Evolutionary conservation across 2,113 vertebrate genomes (phyloP).

Genomic region (Nibea albiflora): DNA sequence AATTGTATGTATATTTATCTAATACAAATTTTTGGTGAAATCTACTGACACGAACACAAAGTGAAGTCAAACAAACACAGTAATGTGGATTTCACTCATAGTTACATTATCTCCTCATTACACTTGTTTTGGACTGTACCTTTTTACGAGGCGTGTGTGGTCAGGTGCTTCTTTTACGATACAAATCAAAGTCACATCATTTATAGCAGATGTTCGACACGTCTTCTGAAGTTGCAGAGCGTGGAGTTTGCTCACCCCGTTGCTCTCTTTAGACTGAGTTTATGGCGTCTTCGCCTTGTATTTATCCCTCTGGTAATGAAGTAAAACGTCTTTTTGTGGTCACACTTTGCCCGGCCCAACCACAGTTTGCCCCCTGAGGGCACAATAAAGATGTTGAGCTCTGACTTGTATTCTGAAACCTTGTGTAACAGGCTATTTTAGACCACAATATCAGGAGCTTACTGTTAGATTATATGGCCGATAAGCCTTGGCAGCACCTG

Average conservation of each 20-base stretch:
- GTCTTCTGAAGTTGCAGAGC: no score
- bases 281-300: conserved; percentile 21
- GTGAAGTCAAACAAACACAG: no score
- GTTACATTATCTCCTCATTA: no score
- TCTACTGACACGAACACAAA: no score
- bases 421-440: conserved; percentile 19
- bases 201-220: no score
- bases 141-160: no score
- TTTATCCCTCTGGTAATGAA: conserved; percentile 25
- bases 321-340: conserved; percentile 30
- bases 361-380: conserved; percentile 7
- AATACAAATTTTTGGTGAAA: no score
- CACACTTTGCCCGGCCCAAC: conserved; percentile 16
- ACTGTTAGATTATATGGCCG: background rate
- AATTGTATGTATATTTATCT: no score
- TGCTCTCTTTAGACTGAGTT: background rate
- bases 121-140: no score
- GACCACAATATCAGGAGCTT: conserved; percentile 2
- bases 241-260: background rate
- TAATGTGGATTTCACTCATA: no score
- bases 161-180: no score
- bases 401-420: conserved; percentile 8
- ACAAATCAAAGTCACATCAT: no score
- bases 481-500: background rate
- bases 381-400: conserved; percentile 34